Percentiles rank a stretch among this genome's conserved stretches.
These are phyloP conservation scores for Eupithecia centaureata DNA, from an alignment of 2,888 invertebrate genomes.

Conservation along the genomic window DNA sequence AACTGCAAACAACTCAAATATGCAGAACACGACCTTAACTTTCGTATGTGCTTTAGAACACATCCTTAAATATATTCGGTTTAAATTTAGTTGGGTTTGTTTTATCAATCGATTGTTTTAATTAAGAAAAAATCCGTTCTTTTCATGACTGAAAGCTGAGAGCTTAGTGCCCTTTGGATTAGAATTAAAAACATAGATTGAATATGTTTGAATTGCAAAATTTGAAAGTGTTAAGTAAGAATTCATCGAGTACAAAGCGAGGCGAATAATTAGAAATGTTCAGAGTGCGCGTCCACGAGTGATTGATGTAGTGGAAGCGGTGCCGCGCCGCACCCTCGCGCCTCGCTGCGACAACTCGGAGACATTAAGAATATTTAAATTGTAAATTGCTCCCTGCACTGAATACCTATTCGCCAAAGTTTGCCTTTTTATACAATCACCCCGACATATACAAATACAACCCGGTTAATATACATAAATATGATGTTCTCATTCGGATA, in stretches of 20 bases:
- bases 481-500: slow-evolving; percentile 29
- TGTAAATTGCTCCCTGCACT: slow-evolving; percentile 82
- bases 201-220: slow-evolving; percentile 22
- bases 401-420: slow-evolving; percentile 80
- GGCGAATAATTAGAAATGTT: slow-evolving; percentile 83
- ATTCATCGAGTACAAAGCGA: slow-evolving; percentile 64
- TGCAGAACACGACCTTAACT: slow-evolving; percentile 58
- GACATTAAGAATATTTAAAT: slow-evolving; percentile 84
- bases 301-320: slow-evolving; percentile 83
- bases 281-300: slow-evolving; percentile 80
- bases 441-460: slow-evolving; percentile 47
- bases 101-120: slow-evolving; percentile 6
- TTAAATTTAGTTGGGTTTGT: slow-evolving; percentile 29
- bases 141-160: neutral
- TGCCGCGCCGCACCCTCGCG: slow-evolving; percentile 58
- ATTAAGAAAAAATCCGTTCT: neutral
- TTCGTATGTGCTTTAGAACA: slow-evolving; percentile 37
- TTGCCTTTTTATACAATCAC: slow-evolving; percentile 65
- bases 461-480: slow-evolving; percentile 35
- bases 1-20: slow-evolving; percentile 76
- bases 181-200: neutral
- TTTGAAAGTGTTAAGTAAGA: slow-evolving; percentile 53
- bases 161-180: neutral
- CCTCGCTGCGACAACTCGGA: slow-evolving; percentile 72
- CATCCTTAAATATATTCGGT: slow-evolving; percentile 34